Evolutionary conservation across 2,113 vertebrate genomes (phyloP), one percentile per base, ranked within the genome.

Genomic region (Picathartes gymnocephalus): DNA sequence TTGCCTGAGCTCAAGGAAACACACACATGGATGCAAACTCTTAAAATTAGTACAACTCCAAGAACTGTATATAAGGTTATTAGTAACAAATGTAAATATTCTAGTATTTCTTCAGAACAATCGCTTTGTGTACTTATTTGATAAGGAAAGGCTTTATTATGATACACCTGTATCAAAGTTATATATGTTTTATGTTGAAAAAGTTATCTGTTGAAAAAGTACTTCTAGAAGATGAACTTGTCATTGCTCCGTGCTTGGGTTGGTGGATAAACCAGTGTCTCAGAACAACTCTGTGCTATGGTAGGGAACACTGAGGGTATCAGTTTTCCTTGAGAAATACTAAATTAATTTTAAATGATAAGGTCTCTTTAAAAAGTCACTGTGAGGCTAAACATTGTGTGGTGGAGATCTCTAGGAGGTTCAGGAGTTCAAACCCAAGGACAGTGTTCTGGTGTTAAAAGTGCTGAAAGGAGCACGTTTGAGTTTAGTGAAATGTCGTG

Each of bases 401-500:
- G 68, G 10, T 57, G 31, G 39, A 39, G 61, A n/a, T 25, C 5
- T 72, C 24, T 17, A 18, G 35, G 53, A 78, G 37, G 31, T 40
- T 86, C 37, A 35, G 30, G n/a, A 30, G 39, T 18, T 66, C 64
- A 54, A 37, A 60, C 18, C 37, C 21, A 30, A 24, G 17, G 72
- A 15, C 45, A 31, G 11, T 20, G 15, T 47, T 88, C 18, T 27
- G 35, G 19, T 65, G 27, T 11, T 28, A 4, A 6, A 74, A 50
- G 23, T 61, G 24, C 42, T 76, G 2, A 22, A 37, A 53, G 48
- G 42, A 68, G 33, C 37, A 40, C 51, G 51, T 54, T 18, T 31
- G 69, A 60, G 15, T 51, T 61, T 3, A 4, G 35, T 62, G 69
- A 31, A 48, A 33, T 39, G 31, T 7, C 0, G 0, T 14, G 19